Conservation (phyloP, 2,113 vertebrate genomes). For the Rhegmatorhina hoffmannsi region DNA sequence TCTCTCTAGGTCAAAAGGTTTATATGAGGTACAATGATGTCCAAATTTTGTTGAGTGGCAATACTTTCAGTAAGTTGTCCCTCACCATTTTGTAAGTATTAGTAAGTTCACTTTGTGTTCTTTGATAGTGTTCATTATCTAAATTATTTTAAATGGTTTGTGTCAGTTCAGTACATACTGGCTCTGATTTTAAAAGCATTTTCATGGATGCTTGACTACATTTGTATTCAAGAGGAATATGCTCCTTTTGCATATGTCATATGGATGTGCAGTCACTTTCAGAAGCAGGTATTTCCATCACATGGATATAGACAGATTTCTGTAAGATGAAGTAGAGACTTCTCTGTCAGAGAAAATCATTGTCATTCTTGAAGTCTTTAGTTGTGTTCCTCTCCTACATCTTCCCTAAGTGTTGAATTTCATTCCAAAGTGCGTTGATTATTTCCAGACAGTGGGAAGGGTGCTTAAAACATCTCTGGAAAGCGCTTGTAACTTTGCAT, state of each 20-base stretch:
- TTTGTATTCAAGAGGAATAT: not conserved
- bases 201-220: not conserved
- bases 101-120: not conserved
- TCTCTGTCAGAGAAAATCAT: not conserved
- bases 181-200: not conserved
- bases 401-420: not conserved
- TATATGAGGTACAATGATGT: not conserved
- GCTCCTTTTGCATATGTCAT: not conserved
- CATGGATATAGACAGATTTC: fast-evolving
- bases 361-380: not conserved
- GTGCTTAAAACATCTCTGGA: not conserved
- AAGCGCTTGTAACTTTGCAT: not conserved
- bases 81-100: not conserved
- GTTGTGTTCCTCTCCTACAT: not conserved
- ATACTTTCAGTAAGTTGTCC: not conserved
- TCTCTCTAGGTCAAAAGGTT: not conserved
- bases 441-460: not conserved
- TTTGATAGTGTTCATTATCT: not conserved
- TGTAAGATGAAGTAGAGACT: not conserved
- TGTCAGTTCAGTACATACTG: constrained; percentile 13
- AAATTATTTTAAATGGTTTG: constrained; percentile 21
- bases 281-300: constrained; percentile 12
- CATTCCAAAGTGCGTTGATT: not conserved
- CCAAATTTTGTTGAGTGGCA: not conserved
- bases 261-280: not conserved